Base-by-base conservation (phyloP, 1,140 invertebrate species). In the Listronotus oregonensis region DNA sequence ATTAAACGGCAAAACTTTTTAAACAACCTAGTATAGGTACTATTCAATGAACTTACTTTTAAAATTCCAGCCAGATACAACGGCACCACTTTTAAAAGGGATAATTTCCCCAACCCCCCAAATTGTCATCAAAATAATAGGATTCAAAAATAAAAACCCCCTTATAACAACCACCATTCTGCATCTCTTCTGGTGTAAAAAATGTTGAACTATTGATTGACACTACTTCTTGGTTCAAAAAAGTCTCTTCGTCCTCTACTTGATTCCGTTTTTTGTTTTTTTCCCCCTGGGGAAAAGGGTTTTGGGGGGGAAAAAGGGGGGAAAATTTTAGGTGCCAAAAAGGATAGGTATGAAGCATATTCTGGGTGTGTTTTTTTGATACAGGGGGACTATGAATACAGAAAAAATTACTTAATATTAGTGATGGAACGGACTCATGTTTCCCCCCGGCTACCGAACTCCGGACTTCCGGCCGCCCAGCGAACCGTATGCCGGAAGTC, bases 251-350 rank as follows among this genome's bases (percentile, higher is more conserved):
- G 15, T 66, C 64, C 31, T 51, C 49, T 21, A 27, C 21, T 14
- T 54, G 10, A 44, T 43, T 43, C 64, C 40, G 71, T 47, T 59
- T 82, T 79, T 93, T 92, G 27, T 89, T 85, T 34, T 97, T 87
- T 82, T 98, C n/a, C n/a, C 96, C 85, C 98, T 86, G 42, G 97
- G 79, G 2, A 95, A 80, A 79, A 97, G 94, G 32, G 93, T 94
- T 69, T 98, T 86, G 0, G 96, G 95, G 81, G 98, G 98, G 14
- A 98, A 82, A 66, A 98, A n/a, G n/a, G 89, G 2, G 93, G 89
- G 32, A 99, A 79, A 51, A 93, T 96, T 79, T 98, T 94, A 3
- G 96, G 96, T 18, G 95, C 94, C 84, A 97, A 87, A 8, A 99
- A 80, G 78, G 98, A 98, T 7, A 99, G 80, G 80, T 97, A 98